Base-by-base conservation (phyloP, 2,797 vertebrate species). In the Thaleichthys pacificus region DNA sequence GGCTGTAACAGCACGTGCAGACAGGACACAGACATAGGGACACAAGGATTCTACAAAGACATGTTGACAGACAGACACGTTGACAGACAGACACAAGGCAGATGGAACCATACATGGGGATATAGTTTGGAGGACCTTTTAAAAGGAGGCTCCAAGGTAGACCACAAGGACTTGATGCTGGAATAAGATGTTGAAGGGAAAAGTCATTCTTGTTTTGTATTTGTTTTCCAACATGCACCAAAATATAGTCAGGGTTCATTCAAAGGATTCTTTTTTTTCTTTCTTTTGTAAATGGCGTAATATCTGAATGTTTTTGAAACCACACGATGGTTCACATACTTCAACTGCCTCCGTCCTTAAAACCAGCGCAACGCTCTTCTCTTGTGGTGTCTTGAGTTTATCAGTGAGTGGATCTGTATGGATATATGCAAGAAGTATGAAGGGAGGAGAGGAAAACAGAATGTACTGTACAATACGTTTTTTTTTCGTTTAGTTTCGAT, bases 341-440 rank as follows among this genome's bases (percentile, higher is more conserved):
- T 93, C 87, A 91, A 86, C 82, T 86, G 83, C 87, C 87, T 90
- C 88, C 75, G 78, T 84, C 92, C 92, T 93, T 92, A 94, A 91
- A 88, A 88, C 89, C 93, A 92, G 91, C 87, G 91, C 84, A 84
- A 85, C 89, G 84, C 84, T 93, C 92, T 93, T 90, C 94, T 92
- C 68, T 77, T 70, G 35, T 70, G 74, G 73, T 94, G 85, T 91
- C 91, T 85, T 93, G 72, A 32, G n/a, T 92, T 93, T 93, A 90
- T 93, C 93, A 17, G 57, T 61, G 89, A 93, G 95, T 93, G 93
- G 94, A 93, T 93, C 89, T 91, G 90, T 93, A 93, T 94, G 94
- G 94, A 94, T 85, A 95, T 96, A 96, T 96, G 95, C 95, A 97
- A 97, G 95, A 93, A 89, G 90, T 93, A 90, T 93, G 92, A 89